Evolutionary conservation across 1,140 invertebrate species (phyloP).

Genomic region (Rhopalosiphum maidis): DNA sequence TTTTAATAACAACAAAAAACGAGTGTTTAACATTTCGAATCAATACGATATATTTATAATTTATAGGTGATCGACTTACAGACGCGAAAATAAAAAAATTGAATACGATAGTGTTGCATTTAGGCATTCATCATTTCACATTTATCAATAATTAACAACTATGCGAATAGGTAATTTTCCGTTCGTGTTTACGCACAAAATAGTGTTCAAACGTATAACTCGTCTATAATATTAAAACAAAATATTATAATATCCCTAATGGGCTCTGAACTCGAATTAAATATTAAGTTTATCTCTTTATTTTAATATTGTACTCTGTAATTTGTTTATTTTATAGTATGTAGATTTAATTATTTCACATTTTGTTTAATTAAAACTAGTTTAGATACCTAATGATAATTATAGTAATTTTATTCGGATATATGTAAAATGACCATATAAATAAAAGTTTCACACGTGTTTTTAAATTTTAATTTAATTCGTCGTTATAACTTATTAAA

Average conservation of each 20-base stretch:
- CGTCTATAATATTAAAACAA: neutral
- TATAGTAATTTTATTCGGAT: neutral
- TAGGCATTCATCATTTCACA: neutral
- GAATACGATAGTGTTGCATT: neutral
- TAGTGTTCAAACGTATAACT: neutral
- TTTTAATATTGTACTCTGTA: neutral
- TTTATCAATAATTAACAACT: neutral
- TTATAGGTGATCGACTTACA: neutral
- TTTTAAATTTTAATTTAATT: neutral
- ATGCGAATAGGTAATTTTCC: neutral
- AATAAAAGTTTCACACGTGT: neutral
- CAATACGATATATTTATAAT: neutral
- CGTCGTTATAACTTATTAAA: neutral
- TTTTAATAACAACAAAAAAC: neutral
- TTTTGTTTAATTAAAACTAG: conserved; percentile 2
- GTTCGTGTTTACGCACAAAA: neutral
- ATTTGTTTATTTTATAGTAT: neutral
- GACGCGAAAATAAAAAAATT: neutral
- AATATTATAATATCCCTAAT: neutral
- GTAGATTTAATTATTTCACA: neutral
- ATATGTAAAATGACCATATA: neutral
- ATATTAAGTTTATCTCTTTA: neutral
- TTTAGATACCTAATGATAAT: neutral
- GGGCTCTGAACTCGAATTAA: neutral
- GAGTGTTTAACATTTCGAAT: neutral